Evolutionary conservation across 1,140 invertebrate genomes (phyloP).

Genomic region (Psilanteris sp.): DNA sequence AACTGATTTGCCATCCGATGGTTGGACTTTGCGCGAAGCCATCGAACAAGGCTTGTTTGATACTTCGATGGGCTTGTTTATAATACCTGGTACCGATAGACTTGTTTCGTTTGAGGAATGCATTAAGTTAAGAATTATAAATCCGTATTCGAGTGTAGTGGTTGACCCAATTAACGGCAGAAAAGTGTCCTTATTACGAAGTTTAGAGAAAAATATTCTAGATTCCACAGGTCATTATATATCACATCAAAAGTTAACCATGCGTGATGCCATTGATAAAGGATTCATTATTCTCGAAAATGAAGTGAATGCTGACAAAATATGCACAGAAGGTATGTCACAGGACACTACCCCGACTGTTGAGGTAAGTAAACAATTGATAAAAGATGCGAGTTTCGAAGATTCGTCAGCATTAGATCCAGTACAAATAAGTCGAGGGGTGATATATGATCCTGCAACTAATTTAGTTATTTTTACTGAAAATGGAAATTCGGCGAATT

Average conservation of each 20-base stretch:
- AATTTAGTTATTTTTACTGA: conserved; percentile 86
- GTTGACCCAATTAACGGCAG: conserved; percentile 86
- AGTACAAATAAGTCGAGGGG: conserved; percentile 84
- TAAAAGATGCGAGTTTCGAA: conserved; percentile 66
- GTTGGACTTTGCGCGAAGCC: conserved; percentile 89
- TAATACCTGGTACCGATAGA: conserved; percentile 92
- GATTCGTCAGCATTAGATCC: conserved; percentile 82
- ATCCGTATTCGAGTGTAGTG: conserved; percentile 88
- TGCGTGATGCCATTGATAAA: conserved; percentile 89
- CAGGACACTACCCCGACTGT: no score
- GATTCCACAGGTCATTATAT: conserved; percentile 88
- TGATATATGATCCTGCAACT: conserved; percentile 88
- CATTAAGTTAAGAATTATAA: conserved; percentile 90
- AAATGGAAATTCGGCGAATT: conserved; percentile 84
- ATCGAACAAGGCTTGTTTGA: conserved; percentile 89
- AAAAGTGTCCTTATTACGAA: conserved; percentile 86
- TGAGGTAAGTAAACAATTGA: neutral
- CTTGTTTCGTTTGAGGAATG: conserved; percentile 93
- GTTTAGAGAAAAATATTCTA: conserved; percentile 88
- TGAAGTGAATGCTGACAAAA: conserved; percentile 1
- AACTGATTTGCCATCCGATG: conserved; percentile 88
- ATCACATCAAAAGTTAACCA: conserved; percentile 82
- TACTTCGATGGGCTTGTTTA: conserved; percentile 89
- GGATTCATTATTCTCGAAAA: conserved; percentile 83
- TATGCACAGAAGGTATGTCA: no score